Conservation (phyloP, 2,797 vertebrate genomes). For the Epinephelus awoara region DNA sequence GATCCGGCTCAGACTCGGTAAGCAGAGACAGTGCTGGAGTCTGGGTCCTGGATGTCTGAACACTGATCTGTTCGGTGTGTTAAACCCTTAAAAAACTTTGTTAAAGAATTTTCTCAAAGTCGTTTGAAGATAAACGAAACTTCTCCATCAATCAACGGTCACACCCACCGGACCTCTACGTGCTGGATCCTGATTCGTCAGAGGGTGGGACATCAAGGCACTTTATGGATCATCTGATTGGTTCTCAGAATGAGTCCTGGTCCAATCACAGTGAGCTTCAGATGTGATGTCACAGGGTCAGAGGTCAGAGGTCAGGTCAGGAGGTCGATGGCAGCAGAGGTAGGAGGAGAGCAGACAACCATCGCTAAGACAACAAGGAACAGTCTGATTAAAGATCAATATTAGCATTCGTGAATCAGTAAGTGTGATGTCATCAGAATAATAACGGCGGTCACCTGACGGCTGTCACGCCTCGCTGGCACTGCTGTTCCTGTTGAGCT, state of each 20-base stretch:
- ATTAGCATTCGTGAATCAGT: too few relatives aligned
- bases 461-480: constrained; percentile 88
- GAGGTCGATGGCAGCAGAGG: constrained; percentile 58
- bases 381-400: not conserved
- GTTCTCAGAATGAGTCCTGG: not conserved
- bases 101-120: too few relatives aligned
- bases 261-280: constrained; percentile 4
- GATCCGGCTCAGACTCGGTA: too few relatives aligned
- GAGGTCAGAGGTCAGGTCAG: constrained; percentile 39
- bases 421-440: too few relatives aligned
- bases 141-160: too few relatives aligned
- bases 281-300: constrained; percentile 9
- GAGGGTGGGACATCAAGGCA: not conserved
- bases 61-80: too few relatives aligned
- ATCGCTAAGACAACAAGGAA: constrained; percentile 17
- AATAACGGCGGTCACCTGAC: not conserved
- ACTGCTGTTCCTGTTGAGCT: constrained; percentile 91
- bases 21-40: too few relatives aligned
- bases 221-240: not conserved
- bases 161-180: too few relatives aligned
- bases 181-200: too few relatives aligned
- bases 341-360: constrained; percentile 75
- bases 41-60: too few relatives aligned
- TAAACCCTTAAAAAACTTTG: too few relatives aligned
- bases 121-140: too few relatives aligned